phyloP scores from a whole-genome alignment of 2,113 vertebrate species.

The Notothenia rossii region DNA sequence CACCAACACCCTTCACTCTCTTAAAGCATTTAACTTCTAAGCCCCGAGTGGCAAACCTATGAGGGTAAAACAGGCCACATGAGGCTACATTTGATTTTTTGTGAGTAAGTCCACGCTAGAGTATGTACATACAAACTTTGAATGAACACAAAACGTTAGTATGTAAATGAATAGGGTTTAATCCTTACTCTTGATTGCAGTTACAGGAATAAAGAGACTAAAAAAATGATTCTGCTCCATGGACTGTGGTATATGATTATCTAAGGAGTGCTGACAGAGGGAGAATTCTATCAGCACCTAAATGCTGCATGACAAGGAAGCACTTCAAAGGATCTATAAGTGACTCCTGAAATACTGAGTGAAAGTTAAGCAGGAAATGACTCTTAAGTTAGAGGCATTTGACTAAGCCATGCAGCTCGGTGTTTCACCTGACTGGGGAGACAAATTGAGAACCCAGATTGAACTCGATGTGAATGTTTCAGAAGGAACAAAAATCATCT shows the following conservation, averaged over 20 bases:
- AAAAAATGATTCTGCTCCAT: conserved; percentile 58
- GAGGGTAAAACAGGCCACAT: conserved; percentile 26
- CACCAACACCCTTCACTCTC: conserved; percentile 50
- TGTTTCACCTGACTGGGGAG: conserved; percentile 69
- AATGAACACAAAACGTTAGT: conserved; percentile 10
- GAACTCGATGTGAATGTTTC: conserved; percentile 35
- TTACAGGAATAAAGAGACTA: conserved; percentile 37
- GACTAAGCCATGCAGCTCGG: conserved; percentile 56
- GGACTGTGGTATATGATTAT: conserved; percentile 79
- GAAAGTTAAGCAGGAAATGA: conserved; percentile 82
- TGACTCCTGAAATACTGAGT: conserved; percentile 75
- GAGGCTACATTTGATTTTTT: conserved; percentile 12
- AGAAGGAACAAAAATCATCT: conserved; percentile 35
- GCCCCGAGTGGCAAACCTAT: conserved; percentile 50
- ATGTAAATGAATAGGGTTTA: conserved; percentile 7
- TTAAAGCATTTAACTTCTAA: conserved; percentile 72
- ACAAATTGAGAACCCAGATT: conserved; percentile 47
- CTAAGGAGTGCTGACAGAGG: conserved; percentile 77
- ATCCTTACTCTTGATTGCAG: conserved; percentile 41
- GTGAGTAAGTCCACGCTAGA: not conserved
- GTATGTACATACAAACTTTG: not conserved
- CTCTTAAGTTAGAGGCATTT: conserved; percentile 68
- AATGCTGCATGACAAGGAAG: conserved; percentile 82
- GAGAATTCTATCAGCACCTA: conserved; percentile 78
- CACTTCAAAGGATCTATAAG: conserved; percentile 83